Conservation (phyloP, 2,888 invertebrate genomes). For the Yponomeuta evonymella region DNA sequence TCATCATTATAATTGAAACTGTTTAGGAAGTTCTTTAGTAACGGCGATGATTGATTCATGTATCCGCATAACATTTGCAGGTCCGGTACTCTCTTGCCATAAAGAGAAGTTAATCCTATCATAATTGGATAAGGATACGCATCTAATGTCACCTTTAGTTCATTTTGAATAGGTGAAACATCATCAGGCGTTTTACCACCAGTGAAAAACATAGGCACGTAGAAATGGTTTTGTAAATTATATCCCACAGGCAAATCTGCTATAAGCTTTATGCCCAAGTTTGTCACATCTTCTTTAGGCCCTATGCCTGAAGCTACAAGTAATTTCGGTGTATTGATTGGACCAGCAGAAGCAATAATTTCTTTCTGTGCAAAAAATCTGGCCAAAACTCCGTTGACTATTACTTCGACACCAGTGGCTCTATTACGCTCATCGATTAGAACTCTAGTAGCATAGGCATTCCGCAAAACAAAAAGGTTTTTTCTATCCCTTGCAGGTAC, state of each 20-base stretch:
- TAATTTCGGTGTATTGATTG: constrained; percentile 13
- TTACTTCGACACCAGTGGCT: constrained; percentile 9
- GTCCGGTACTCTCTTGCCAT: background rate
- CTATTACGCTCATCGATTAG: background rate
- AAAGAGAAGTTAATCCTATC: background rate
- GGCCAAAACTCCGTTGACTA: background rate
- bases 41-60: background rate
- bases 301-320: constrained; percentile 11
- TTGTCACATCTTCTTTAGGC: constrained; percentile 8
- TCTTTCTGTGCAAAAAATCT: constrained; percentile 7
- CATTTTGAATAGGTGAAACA: background rate
- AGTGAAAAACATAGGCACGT: constrained; percentile 8
- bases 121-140: background rate
- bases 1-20: constrained; percentile 2
- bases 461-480: constrained; percentile 1
- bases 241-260: constrained; percentile 9
- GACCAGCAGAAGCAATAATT: constrained; percentile 5
- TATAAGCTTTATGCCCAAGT: background rate
- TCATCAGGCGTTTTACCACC: constrained; percentile 1
- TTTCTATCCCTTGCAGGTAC: background rate
- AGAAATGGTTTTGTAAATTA: constrained; percentile 3
- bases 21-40: background rate
- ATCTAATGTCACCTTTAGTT: background rate
- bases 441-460: constrained; percentile 10
- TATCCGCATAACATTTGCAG: background rate